Percentiles rank a stretch among this genome's conserved stretches.
These are phyloP conservation scores for Champsocephalus esox DNA, from an alignment of 2,797 vertebrate species.

Conservation along the genomic window DNA sequence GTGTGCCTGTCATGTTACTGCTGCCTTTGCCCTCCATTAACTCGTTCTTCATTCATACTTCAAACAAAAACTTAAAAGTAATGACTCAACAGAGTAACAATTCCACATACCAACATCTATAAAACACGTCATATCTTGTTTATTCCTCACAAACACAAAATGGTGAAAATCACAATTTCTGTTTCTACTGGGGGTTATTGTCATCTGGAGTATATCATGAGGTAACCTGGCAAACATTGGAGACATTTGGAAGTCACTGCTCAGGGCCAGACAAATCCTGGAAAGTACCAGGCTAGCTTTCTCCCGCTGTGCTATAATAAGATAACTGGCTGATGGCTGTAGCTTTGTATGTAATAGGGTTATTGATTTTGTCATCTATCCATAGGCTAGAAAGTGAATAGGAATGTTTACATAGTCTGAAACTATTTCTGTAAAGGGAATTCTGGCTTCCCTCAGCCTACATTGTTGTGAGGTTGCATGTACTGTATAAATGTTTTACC, in stretches of 20 bases:
- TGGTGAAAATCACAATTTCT: background rate
- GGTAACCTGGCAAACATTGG: background rate
- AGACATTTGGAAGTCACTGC: too few relatives aligned
- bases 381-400: too few relatives aligned
- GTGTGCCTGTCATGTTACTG: constrained; percentile 1
- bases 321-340: background rate
- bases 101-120: background rate
- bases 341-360: background rate
- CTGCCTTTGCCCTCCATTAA: background rate
- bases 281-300: background rate
- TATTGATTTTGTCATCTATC: background rate
- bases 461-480: too few relatives aligned
- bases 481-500: background rate
- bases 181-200: background rate
- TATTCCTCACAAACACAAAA: background rate
- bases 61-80: background rate
- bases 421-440: background rate
- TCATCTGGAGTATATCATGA: background rate
- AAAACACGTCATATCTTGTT: background rate
- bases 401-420: background rate
- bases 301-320: background rate
- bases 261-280: constrained; percentile 9
- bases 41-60: background rate
- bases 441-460: too few relatives aligned
- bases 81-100: background rate